phyloP scores from a whole-genome alignment of 2,888 invertebrate genomes.

The Drosophila nigritarsus region DNA sequence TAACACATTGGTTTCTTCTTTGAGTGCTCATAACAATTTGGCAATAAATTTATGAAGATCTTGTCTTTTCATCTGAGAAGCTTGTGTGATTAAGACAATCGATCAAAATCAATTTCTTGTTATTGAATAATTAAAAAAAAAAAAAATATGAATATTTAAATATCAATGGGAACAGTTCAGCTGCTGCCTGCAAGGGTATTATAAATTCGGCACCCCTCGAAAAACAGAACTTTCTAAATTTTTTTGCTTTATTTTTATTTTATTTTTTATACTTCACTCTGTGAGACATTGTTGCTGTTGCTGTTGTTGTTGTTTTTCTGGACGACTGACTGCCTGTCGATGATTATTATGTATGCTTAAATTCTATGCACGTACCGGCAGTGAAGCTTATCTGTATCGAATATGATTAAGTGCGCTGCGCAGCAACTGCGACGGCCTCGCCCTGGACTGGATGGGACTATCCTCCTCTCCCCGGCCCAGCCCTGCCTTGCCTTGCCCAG shows the following conservation, averaged over 20 bases:
- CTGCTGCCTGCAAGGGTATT: slow-evolving; percentile 1
- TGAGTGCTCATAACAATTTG: neutral
- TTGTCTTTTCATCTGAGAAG: neutral
- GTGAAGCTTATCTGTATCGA: slow-evolving; percentile 81
- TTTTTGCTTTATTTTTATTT: neutral
- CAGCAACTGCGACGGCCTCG: slow-evolving; percentile 51
- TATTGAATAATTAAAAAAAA: neutral
- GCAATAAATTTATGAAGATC: neutral
- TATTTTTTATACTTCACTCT: slow-evolving; percentile 49
- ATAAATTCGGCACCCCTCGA: neutral
- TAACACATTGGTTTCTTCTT: neutral
- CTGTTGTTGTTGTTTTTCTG: slow-evolving; percentile 31
- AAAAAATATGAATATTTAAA: neutral
- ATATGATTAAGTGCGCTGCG: slow-evolving; percentile 78
- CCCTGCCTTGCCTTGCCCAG: neutral
- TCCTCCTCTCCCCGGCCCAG: neutral
- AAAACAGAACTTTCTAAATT: neutral
- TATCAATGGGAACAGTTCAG: neutral
- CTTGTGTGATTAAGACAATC: neutral
- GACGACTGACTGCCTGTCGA: slow-evolving; percentile 65
- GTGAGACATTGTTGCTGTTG: slow-evolving; percentile 39
- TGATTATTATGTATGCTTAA: slow-evolving; percentile 79
- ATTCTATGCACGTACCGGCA: slow-evolving; percentile 78
- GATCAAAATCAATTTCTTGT: neutral
- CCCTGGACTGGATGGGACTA: slow-evolving; percentile 48